Base-by-base conservation (phyloP, 2,888 invertebrate species). In the Stegophylla sp. region DNA sequence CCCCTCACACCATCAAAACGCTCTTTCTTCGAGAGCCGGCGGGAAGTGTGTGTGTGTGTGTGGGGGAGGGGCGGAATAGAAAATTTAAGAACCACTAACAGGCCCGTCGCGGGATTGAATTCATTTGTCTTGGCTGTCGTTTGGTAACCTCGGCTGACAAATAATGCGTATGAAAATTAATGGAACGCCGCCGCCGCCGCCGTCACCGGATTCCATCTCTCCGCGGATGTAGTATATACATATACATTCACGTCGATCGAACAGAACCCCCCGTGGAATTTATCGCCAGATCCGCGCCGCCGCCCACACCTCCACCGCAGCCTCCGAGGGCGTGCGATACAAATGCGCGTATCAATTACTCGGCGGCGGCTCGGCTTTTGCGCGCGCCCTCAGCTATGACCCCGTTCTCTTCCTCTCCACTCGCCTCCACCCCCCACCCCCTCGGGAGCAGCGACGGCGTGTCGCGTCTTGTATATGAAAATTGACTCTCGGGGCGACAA, bases 41-140 rank as follows among this genome's bases (percentile, higher is more conserved):
- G n/a, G 51, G 12, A 13, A n/a, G n/a, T n/a, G n/a, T n/a, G n/a
- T n/a, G 51, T n/a, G 20, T 5, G 4, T 20, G 7, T 0, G 20
- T 23, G 26, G 0, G 26, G n/a, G 10, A 9, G 45, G 41, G 26
- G 26, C 0, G 5, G 1, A 20, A 2, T 5, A 12, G 12, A 69
- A 28, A 34, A 72, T 72, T 72, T 56, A 53, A 72, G 56, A 56
- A 56, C 56, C 71, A 72, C 53, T 56, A 71, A 71, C 71, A 10
- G 53, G 41, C 23, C 61, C 73, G 13, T 20, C 28, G n/a, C n/a
- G 67, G 51, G 56, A 77, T 77, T 45, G 76, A 67, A 63, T 67
- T 67, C 76, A 77, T 77, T 67, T 67, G 76, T 77, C 66, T 67
- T 15, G 66, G 66, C 75, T 53, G 56, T 67, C 76, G 76, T 74